Evolutionary conservation across 2,113 vertebrate species (phyloP), one percentile per base, ranked within the genome.

Genomic region (Rhipidura dahli): DNA sequence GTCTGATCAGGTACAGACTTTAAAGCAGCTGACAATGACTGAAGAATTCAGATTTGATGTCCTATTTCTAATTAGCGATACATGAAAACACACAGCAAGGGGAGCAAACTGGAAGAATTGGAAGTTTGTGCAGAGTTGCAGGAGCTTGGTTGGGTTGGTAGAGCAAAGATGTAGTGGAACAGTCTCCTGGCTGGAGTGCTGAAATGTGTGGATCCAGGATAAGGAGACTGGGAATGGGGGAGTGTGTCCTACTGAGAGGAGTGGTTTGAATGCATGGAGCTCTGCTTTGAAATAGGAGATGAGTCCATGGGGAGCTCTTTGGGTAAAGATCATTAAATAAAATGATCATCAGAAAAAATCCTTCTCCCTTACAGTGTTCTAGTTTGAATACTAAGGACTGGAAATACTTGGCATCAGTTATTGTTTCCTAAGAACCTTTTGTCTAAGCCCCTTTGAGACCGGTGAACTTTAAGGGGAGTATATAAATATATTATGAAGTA

Each of bases 1-100:
- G 15, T 31, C 27, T 83, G 63, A 83, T 80, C 86, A 94, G 83
- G 45, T 87, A 40, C n/a, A 72, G 16, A 37, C 78, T 94, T 72
- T 94, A 87, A 94, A 96, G 42, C 65, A 85, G 56, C 88, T 82
- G 47, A 66, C 45, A 44, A 13, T 85, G 77, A 90, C 44, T 88
- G 23, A 71, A 81, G 39, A 72, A 88, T 95, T 95, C 33, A 69
- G 37, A 69, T 93, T 94, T 91, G 61, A 76, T 8, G 30, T 85
- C n/a, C 60, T 68, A 44, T 22, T 80, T 49, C 54, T 75, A 26
- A 45, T 71, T 63, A 28, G 19, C 26, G 76, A 22, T 26, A 26
- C 7, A 10, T 17, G 54, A 82, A 56, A 83, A 45, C 47, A 14
- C 0, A 2, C 17, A 64, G 35, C 59, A 69, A 70, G 44, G 63